These are phyloP conservation scores for Illadopsis cleaveri DNA, from an alignment of 2,113 vertebrate species.

Conservation along the genomic window DNA sequence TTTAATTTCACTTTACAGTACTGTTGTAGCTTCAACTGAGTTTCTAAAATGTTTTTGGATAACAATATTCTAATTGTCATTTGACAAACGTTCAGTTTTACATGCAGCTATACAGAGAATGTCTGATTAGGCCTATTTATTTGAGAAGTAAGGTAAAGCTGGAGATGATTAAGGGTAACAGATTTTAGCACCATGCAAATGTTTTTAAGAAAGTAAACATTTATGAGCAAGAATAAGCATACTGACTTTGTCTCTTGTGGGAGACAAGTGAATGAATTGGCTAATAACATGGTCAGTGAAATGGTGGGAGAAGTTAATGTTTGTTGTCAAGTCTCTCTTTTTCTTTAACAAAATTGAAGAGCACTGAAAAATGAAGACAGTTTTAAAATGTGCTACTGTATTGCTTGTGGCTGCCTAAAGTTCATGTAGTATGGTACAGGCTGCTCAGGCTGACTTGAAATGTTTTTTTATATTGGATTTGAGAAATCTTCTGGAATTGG, in stretches of 20 bases:
- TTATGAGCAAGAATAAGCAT: background rate
- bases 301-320: conserved; percentile 9
- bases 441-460: background rate
- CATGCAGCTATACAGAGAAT: background rate
- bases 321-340: background rate
- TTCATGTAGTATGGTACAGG: background rate
- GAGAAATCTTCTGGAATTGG: conserved; percentile 53
- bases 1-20: background rate
- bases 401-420: background rate
- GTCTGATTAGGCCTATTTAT: conserved; percentile 3
- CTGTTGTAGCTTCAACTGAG: background rate
- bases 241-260: background rate
- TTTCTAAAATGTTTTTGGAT: background rate
- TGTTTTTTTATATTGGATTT: background rate
- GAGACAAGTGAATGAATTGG: background rate
- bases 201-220: background rate
- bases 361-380: background rate
- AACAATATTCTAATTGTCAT: background rate
- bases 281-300: conserved; percentile 25
- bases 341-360: background rate
- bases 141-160: conserved; percentile 49
- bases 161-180: conserved; percentile 46
- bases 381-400: background rate
- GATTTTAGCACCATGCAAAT: background rate
- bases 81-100: background rate